Base-by-base conservation (phyloP, 1,140 invertebrate species). In the Plodia interpunctella region DNA sequence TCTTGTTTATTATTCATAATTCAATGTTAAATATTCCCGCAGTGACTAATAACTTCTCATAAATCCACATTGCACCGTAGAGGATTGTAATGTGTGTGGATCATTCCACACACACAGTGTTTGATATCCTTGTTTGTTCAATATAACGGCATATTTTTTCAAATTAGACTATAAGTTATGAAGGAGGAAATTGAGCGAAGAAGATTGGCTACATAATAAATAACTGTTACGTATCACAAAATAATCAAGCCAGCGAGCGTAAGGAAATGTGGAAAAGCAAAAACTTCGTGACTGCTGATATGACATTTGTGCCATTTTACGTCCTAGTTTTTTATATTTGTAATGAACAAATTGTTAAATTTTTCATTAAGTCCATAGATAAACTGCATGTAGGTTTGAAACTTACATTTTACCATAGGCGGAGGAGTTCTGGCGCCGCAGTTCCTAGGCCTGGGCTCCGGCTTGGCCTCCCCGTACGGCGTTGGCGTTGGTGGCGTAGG, bases 401-500 rank as follows among this genome's bases (percentile, higher is more conserved):
- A 5, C 3, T 32, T 9, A 10, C 13, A n/a, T 20, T 35, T 59
- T 59, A 38, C 28, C 28, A 52, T 49, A 87, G 87, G 83, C 77
- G 90, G 90, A 21, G 91, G 90, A 30, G 90, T 91, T 11, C 69
- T 92, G 17, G 90, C 91, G 25, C 90, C 91, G 17, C 91, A 90
- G 62, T 91, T 92, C 67, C 63, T 92, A 35, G 80, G 91, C 3
- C 76, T 92, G 55, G 91, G 87, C 8, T 88, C 85, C 56, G 95
- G 97, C 51, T 90, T 98, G 82, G 93, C 94, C 55, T 95, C 95
- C 57, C 96, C 96, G 49, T 97, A 97, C 80, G 95, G 91, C 18
- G 77, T 92, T 21, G 91, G 91, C n/a, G 68, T 91, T 92, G 90
- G 93, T 91, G 78, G 94, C 91, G 93, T 95, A 19, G 93, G 93